These are phyloP conservation scores for Sesia apiformis DNA, from an alignment of 2,888 invertebrate species.

Conservation along the genomic window DNA sequence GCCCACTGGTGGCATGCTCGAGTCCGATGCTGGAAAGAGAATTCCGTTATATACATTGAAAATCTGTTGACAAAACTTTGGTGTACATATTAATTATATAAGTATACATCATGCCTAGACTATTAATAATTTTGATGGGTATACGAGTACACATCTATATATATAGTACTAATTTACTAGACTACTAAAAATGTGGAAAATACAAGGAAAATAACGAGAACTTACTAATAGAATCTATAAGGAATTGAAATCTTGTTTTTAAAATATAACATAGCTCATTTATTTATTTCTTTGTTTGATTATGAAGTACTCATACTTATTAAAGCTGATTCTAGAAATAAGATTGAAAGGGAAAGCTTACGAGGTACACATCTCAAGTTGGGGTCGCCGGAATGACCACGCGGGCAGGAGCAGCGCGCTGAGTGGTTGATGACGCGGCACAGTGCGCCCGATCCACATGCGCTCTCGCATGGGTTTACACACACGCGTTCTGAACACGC, in stretches of 20 bases:
- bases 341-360: constrained; percentile 60
- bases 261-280: not conserved
- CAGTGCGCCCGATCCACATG: constrained; percentile 86
- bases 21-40: constrained; percentile 62
- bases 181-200: too few relatives aligned
- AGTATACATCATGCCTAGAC: not conserved
- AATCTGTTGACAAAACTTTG: not conserved
- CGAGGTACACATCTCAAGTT: constrained; percentile 83
- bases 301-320: too few relatives aligned
- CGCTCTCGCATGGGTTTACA: constrained; percentile 84
- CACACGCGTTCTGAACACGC: constrained; percentile 85
- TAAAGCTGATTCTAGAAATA: too few relatives aligned
- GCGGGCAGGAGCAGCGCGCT: constrained; percentile 87
- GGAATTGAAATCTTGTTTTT: too few relatives aligned
- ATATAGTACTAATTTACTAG: too few relatives aligned
- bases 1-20: constrained; percentile 75
- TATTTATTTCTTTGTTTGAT: not conserved
- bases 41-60: not conserved
- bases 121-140: not conserved
- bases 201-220: too few relatives aligned
- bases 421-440: constrained; percentile 86
- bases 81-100: not conserved
- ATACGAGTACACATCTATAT: not conserved
- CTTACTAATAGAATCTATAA: too few relatives aligned
- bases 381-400: constrained; percentile 84